Conservation (phyloP, 2,888 invertebrate species). For the Drosophila antonietae region DNA sequence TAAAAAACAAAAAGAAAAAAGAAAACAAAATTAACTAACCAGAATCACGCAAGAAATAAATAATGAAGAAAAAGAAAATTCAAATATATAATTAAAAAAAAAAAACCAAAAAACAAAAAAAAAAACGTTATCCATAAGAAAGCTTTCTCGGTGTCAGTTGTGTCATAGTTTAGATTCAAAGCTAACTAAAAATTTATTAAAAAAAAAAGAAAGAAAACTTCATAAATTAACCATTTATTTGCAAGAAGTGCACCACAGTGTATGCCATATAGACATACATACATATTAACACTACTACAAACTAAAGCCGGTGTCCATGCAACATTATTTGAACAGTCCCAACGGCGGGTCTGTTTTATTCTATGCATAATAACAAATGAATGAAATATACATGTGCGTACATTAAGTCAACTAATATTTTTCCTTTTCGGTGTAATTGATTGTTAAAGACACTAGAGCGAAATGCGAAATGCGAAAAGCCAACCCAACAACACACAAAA, state of each 20-base stretch:
- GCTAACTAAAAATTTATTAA: constrained; percentile 35
- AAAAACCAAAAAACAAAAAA: not conserved
- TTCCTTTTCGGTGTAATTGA: constrained; percentile 71
- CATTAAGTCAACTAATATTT: constrained; percentile 42
- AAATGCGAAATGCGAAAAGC: constrained; percentile 51
- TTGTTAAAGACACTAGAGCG: constrained; percentile 62
- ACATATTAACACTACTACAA: constrained; percentile 9
- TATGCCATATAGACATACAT: not conserved
- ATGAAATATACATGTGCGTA: constrained; percentile 17
- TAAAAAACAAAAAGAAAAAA: constrained; percentile 9
- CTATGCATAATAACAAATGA: constrained; percentile 7
- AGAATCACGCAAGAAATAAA: constrained; percentile 12
- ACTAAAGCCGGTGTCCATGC: constrained; percentile 19
- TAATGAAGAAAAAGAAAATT: constrained; percentile 6
- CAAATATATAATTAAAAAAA: constrained; percentile 9
- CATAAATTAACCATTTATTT: constrained; percentile 42
- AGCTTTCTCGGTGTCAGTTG: constrained; percentile 70
- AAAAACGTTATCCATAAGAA: constrained; percentile 41
- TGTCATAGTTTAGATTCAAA: constrained; percentile 67
- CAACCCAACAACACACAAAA: constrained; percentile 19
- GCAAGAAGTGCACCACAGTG: constrained; percentile 26
- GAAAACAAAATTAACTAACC: constrained; percentile 11
- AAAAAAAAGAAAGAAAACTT: constrained; percentile 28
- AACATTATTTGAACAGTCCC: constrained; percentile 18
- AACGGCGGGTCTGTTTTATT: constrained; percentile 17